Evolutionary conservation across 2,797 vertebrate genomes (phyloP).

Genomic region (Myotis myotis): DNA sequence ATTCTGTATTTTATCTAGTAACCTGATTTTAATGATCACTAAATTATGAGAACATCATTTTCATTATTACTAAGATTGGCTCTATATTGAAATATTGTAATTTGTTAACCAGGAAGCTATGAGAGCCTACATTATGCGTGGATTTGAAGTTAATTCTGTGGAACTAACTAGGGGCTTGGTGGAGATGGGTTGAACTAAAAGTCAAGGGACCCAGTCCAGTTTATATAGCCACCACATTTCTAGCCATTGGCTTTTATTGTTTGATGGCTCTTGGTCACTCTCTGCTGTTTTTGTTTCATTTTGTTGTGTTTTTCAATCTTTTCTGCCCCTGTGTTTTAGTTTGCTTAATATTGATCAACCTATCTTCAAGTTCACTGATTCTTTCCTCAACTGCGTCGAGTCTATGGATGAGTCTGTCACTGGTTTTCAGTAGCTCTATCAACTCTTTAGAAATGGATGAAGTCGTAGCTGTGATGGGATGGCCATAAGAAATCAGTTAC

Average conservation of each 20-base stretch:
- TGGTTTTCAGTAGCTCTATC: background rate
- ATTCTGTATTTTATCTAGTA: conserved; percentile 21
- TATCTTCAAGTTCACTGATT: conserved; percentile 15
- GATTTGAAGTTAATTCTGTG: background rate
- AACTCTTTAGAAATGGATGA: background rate
- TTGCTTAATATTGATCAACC: background rate
- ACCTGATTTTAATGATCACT: background rate
- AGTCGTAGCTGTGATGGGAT: background rate
- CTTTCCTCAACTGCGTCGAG: background rate
- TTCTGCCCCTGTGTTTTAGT: background rate
- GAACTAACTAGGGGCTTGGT: background rate
- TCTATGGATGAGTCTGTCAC: background rate
- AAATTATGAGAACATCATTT: background rate
- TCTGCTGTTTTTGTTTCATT: background rate
- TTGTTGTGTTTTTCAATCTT: background rate
- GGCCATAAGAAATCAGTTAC: background rate
- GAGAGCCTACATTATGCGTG: background rate
- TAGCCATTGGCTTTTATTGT: background rate
- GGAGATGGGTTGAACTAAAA: background rate
- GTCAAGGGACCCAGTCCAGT: background rate
- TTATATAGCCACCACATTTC: background rate
- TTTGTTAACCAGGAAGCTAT: background rate
- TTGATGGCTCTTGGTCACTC: background rate
- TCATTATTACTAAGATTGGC: background rate
- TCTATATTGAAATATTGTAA: background rate